These are phyloP conservation scores for Cottus gobio DNA, from an alignment of 2,113 vertebrate genomes.

Conservation along the genomic window DNA sequence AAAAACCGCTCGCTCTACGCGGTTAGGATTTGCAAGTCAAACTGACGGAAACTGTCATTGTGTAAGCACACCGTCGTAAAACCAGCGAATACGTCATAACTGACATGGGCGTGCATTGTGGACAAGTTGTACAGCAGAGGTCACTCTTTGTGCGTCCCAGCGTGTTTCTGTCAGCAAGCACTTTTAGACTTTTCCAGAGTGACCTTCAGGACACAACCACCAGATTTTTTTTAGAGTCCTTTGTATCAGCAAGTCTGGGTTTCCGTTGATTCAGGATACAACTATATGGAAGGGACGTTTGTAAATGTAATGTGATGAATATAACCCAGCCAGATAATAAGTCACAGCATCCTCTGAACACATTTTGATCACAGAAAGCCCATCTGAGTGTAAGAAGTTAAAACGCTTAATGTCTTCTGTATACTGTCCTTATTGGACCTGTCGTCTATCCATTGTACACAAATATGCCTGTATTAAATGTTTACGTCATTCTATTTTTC, in stretches of 20 bases:
- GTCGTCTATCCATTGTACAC: neutral
- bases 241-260: neutral
- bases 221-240: neutral
- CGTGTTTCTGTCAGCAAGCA: neutral
- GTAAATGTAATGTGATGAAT: neutral
- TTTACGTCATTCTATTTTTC: neutral
- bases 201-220: neutral
- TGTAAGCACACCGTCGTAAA: conserved; percentile 81
- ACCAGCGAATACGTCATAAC: conserved; percentile 58
- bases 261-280: neutral
- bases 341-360: neutral
- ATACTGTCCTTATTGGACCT: neutral
- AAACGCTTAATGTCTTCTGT: neutral
- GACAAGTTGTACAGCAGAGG: conserved; percentile 54
- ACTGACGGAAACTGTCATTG: conserved; percentile 80
- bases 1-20: conserved; percentile 56
- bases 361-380: neutral
- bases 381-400: neutral
- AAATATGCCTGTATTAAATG: neutral
- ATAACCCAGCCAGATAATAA: neutral
- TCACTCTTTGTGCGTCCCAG: conserved; percentile 54
- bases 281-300: neutral
- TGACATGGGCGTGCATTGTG: conserved; percentile 16
- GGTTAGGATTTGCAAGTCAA: conserved; percentile 64
- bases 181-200: conserved; percentile 49